phyloP scores from a whole-genome alignment of 2,113 vertebrate species.

The Eidolon helvum region DNA sequence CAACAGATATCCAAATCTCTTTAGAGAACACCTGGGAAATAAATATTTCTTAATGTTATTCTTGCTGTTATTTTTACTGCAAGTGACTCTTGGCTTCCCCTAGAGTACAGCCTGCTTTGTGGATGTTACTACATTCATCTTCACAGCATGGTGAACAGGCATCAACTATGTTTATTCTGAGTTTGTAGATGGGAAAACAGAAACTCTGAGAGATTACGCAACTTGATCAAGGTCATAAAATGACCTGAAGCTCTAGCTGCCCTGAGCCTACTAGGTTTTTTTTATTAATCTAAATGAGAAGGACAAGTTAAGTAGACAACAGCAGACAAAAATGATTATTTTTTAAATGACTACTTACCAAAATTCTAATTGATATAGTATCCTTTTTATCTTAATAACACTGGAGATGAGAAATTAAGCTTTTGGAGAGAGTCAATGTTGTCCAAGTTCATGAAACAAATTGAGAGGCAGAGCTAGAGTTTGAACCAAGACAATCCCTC shows the following conservation, averaged over 20 bases:
- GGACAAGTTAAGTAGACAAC: background rate
- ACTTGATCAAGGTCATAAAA: conserved; percentile 15
- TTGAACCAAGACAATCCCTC: background rate
- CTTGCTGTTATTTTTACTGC: background rate
- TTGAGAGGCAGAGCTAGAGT: background rate
- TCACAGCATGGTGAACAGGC: background rate
- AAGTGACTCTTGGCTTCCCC: background rate
- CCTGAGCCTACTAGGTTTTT: background rate
- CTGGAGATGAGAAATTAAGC: background rate
- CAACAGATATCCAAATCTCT: background rate
- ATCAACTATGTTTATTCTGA: background rate
- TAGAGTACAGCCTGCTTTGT: background rate
- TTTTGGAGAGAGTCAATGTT: background rate
- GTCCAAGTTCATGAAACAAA: background rate
- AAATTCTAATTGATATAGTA: background rate
- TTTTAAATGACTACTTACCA: background rate
- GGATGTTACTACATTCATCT: background rate
- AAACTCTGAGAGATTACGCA: background rate
- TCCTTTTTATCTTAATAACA: background rate
- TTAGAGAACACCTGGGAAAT: background rate
- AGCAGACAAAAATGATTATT: background rate
- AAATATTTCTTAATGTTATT: background rate
- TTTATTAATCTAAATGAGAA: background rate
- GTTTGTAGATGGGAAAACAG: background rate
- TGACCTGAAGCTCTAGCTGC: background rate